These are phyloP conservation scores for Silurus lanzhouensis DNA, from an alignment of 2,797 vertebrate genomes.

Conservation along the genomic window DNA sequence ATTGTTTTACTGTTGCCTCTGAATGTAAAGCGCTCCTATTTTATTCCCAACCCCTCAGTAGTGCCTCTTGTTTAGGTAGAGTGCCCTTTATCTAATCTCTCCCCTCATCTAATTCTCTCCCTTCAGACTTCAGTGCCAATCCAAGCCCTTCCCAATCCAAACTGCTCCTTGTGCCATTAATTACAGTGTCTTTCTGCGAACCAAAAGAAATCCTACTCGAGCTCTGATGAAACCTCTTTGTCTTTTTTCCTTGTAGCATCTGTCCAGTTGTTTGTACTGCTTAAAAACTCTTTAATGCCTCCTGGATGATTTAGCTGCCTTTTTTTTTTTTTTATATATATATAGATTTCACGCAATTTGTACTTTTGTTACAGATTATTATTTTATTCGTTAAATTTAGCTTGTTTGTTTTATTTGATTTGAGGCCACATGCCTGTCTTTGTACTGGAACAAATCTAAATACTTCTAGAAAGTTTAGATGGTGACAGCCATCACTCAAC, in stretches of 20 bases:
- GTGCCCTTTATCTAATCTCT: constrained; percentile 16
- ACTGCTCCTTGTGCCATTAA: constrained; percentile 33
- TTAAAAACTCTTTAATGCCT: constrained; percentile 48
- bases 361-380: constrained; percentile 59
- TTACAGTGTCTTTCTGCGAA: background rate
- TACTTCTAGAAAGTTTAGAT: constrained; percentile 21
- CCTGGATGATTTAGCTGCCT: constrained; percentile 53
- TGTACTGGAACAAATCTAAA: constrained; percentile 50
- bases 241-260: constrained; percentile 27
- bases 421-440: constrained; percentile 47
- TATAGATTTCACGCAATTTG: constrained; percentile 51
- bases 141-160: constrained; percentile 12
- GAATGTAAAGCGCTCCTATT: constrained; percentile 52
- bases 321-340: constrained; percentile 43
- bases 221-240: background rate
- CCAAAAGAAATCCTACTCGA: constrained; percentile 20
- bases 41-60: constrained; percentile 17
- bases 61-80: constrained; percentile 43
- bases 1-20: constrained; percentile 27
- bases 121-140: constrained; percentile 14
- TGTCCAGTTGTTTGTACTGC: constrained; percentile 46
- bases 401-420: background rate
- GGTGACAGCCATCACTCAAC: constrained; percentile 24
- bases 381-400: background rate
- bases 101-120: background rate